phyloP scores from a whole-genome alignment of 2,113 vertebrate species.

The Stercorarius parasiticus region DNA sequence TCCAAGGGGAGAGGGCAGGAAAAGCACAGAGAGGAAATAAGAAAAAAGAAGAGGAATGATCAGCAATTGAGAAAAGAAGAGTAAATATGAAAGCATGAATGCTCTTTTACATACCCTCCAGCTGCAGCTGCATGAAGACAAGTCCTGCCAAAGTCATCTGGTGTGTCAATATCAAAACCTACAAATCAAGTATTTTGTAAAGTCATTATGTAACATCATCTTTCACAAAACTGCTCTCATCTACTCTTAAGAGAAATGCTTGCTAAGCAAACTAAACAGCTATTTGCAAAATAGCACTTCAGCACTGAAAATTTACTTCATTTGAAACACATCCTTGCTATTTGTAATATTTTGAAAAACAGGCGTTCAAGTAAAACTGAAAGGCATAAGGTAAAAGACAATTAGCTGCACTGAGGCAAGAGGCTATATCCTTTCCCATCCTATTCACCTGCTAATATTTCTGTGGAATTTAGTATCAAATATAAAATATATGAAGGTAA shows the following conservation, averaged over 20 bases:
- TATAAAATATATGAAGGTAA: neutral
- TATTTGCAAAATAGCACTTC: neutral
- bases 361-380: neutral
- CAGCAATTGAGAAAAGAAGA: neutral
- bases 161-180: slow-evolving; percentile 98
- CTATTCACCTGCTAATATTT: neutral
- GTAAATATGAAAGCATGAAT: neutral
- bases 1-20: neutral
- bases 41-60: neutral
- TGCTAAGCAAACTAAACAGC: neutral
- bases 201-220: neutral
- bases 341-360: neutral
- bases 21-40: neutral
- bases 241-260: neutral
- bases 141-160: slow-evolving; percentile 97
- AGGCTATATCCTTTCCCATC: neutral
- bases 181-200: slow-evolving; percentile 39
- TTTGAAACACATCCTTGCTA: neutral
- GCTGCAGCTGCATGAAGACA: slow-evolving; percentile 99
- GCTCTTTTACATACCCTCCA: slow-evolving; percentile 87
- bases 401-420: neutral
- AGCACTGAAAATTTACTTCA: neutral
- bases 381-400: neutral
- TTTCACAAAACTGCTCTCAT: neutral
- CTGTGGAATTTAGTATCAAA: neutral